These are phyloP conservation scores for Cheilosia vernalis DNA, from an alignment of 2,888 invertebrate genomes.

Conservation along the genomic window DNA sequence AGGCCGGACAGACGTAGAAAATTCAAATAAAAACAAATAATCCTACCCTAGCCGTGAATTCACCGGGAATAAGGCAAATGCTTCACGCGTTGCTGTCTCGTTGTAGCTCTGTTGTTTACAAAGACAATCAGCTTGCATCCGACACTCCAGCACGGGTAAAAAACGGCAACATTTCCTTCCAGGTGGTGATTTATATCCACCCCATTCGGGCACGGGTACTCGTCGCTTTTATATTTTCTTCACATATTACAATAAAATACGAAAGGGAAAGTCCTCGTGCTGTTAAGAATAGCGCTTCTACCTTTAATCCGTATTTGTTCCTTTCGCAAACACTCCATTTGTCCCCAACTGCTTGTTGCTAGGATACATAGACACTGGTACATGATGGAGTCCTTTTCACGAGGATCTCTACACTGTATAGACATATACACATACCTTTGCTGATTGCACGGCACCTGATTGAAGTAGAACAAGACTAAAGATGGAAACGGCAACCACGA, in stretches of 20 bases:
- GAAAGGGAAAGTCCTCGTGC: constrained; percentile 65
- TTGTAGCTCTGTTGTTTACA: constrained; percentile 4
- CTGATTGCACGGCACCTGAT: constrained; percentile 59
- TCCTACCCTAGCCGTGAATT: constrained; percentile 28
- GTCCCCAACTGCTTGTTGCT: constrained; percentile 34
- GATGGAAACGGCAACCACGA: constrained; percentile 34
- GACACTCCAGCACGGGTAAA: constrained; percentile 48
- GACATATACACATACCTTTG: neutral
- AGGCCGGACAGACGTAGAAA: constrained; percentile 72
- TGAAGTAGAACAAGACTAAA: constrained; percentile 58
- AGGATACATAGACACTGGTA: constrained; percentile 42
- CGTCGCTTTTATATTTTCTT: constrained; percentile 19
- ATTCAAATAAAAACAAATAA: constrained; percentile 70
- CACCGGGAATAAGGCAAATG: constrained; percentile 8
- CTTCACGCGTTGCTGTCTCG: constrained; percentile 10
- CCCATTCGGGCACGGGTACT: neutral
- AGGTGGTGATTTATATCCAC: constrained; percentile 39
- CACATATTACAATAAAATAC: constrained; percentile 34
- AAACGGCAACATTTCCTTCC: constrained; percentile 37
- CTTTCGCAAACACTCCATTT: constrained; percentile 2
- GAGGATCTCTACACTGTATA: constrained; percentile 10
- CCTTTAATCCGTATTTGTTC: constrained; percentile 59
- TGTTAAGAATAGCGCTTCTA: constrained; percentile 50
- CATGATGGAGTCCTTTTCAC: constrained; percentile 24
- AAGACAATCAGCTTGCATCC: constrained; percentile 44